These are phyloP conservation scores for Agrochola macilenta DNA, from an alignment of 2,888 invertebrate species.

Conservation along the genomic window DNA sequence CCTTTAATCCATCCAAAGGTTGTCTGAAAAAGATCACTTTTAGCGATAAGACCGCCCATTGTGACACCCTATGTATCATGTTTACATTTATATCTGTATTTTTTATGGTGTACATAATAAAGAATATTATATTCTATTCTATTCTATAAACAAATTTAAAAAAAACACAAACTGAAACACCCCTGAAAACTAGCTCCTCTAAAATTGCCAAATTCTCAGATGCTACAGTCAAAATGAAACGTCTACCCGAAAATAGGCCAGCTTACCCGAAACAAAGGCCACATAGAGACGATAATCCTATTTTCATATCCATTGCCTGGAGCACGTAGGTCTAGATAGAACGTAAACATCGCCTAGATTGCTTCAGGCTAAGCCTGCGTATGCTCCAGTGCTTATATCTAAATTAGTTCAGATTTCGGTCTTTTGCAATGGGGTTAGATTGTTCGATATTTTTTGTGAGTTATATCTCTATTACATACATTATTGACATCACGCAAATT, in stretches of 20 bases:
- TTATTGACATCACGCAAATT: background rate
- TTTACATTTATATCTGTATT: no score
- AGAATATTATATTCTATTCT: no score
- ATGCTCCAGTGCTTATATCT: slow-evolving; percentile 35
- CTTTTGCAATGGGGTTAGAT: background rate
- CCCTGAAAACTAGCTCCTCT: background rate
- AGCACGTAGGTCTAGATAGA: slow-evolving; percentile 65
- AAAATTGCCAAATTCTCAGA: slow-evolving; percentile 9
- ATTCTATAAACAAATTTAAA: background rate
- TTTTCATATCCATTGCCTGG: slow-evolving; percentile 58
- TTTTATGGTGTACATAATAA: no score
- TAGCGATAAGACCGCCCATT: no score
- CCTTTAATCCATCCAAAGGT: no score
- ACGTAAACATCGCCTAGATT: slow-evolving; percentile 71
- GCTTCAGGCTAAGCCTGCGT: slow-evolving; percentile 58
- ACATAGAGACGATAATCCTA: slow-evolving; percentile 48
- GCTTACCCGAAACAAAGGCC: slow-evolving; percentile 33
- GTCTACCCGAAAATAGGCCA: slow-evolving; percentile 12
- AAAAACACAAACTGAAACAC: background rate
- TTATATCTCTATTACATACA: background rate
- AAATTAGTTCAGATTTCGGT: slow-evolving; percentile 46
- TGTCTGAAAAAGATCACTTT: no score
- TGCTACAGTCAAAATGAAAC: background rate
- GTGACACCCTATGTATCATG: no score
- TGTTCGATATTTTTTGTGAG: background rate